Conservation (phyloP, 2,888 invertebrate species). For the Cheilosia vernalis region DNA sequence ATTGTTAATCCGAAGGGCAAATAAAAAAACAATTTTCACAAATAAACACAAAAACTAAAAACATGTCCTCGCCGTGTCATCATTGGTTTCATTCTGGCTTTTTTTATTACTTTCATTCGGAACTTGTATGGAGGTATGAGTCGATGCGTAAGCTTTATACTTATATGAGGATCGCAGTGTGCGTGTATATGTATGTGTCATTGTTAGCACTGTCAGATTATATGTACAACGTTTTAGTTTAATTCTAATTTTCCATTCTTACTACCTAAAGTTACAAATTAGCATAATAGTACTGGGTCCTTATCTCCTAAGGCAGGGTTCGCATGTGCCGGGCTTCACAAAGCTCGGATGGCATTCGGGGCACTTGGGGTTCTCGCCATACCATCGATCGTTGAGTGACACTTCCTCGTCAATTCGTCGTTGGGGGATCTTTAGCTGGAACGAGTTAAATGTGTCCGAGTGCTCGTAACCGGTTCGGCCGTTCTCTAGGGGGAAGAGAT, state of each 20-base stretch:
- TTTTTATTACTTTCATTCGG: slow-evolving; percentile 26
- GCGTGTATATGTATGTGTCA: slow-evolving; percentile 22
- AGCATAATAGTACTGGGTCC: slow-evolving; percentile 11
- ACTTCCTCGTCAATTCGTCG: slow-evolving; percentile 78
- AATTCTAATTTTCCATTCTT: slow-evolving; percentile 16
- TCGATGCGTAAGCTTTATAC: slow-evolving; percentile 43
- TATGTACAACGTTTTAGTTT: slow-evolving; percentile 54
- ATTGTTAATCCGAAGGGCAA: slow-evolving; percentile 1
- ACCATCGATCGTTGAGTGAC: slow-evolving; percentile 81
- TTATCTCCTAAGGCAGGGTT: slow-evolving; percentile 86
- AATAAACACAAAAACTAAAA: slow-evolving; percentile 21
- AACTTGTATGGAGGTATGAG: slow-evolving; percentile 70
- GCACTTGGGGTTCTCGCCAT: slow-evolving; percentile 86
- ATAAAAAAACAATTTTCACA: neutral
- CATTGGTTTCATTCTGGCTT: neutral
- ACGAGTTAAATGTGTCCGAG: slow-evolving; percentile 86
- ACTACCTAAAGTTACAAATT: slow-evolving; percentile 37
- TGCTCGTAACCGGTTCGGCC: slow-evolving; percentile 86
- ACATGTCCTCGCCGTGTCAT: slow-evolving; percentile 11
- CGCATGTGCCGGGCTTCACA: slow-evolving; percentile 86
- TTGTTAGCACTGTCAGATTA: slow-evolving; percentile 55
- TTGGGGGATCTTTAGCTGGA: slow-evolving; percentile 85
- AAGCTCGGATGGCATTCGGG: slow-evolving; percentile 88
- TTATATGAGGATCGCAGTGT: slow-evolving; percentile 45
- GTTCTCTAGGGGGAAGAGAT: slow-evolving; percentile 86